phyloP scores from a whole-genome alignment of 2,888 invertebrate genomes.

The Eupelmus urozonus region DNA sequence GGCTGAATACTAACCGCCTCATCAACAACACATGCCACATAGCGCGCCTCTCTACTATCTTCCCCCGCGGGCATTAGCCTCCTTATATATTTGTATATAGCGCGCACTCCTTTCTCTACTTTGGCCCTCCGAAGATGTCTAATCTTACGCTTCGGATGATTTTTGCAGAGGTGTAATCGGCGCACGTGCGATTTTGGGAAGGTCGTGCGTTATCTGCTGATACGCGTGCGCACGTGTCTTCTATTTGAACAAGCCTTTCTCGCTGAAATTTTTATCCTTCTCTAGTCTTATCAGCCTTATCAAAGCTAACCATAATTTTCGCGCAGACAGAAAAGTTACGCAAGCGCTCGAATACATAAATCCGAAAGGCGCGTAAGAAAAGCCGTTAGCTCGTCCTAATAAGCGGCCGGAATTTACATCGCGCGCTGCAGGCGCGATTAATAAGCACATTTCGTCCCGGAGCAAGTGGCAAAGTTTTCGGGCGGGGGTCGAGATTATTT shows the following conservation, averaged over 20 bases:
- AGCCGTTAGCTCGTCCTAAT: slow-evolving; percentile 19
- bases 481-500: slow-evolving; percentile 63
- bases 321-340: no score
- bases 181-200: not conserved
- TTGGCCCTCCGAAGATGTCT: slow-evolving; percentile 65
- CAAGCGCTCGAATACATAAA: no score
- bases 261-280: not conserved
- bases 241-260: not conserved
- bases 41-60: slow-evolving; percentile 59
- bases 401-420: slow-evolving; percentile 56
- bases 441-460: slow-evolving; percentile 65
- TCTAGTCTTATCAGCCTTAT: no score
- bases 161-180: slow-evolving; percentile 55
- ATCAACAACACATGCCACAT: slow-evolving; percentile 77
- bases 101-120: no score
- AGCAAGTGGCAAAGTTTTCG: slow-evolving; percentile 65
- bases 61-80: slow-evolving; percentile 66
- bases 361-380: not conserved
- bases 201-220: slow-evolving; percentile 39
- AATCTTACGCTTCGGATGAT: slow-evolving; percentile 71
- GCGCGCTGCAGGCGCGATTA: slow-evolving; percentile 62
- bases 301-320: no score
- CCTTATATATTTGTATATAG: slow-evolving; percentile 51
- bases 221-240: slow-evolving; percentile 43
- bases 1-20: slow-evolving; percentile 77